Evolutionary conservation across 2,797 vertebrate genomes (phyloP), one percentile per base, ranked within the genome.

Genomic region (Gymnoscopelus microlampas): DNA sequence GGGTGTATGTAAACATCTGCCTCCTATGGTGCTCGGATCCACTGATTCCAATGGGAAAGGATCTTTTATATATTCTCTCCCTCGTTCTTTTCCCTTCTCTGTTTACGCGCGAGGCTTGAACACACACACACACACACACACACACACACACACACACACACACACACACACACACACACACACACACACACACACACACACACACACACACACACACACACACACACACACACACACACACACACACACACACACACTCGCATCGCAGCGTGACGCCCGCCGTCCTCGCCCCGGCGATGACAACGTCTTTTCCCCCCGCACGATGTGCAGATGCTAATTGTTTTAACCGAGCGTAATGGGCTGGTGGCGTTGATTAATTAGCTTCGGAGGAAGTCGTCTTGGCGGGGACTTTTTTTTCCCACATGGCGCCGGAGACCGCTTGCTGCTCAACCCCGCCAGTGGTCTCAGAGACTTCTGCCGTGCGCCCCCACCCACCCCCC

Each of bases 261-360:
- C 82, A 85, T 88, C 91, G 71, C 88, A 86, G 89, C 79, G 75
- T 89, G 90, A 77, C 72, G 83, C 77, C 78, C 57, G 39, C 8
- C 39, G 39, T 83, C 68, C 79, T 82, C 75, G 83, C 86, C 81
- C 86, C 83, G 73, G 76, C 85, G 81, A 82, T 80, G 87, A 86
- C 85, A 82, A 74, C 57, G 79, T 44, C 85, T 75, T 79, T 81
- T 14, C 58, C 13, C 89, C 87, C 81, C 80, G 66, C 80, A 79
- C 85, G 76, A 86, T 78, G 85, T 82, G 84, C 85, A 87, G 88
- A 92, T 91, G 90, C 90, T 93, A 92, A 93, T 91, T 92, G 92
- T 91, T 92, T 92, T 88, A 92, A 89, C 89, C 87, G 83, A 85
- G 84, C 85, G 84, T 92, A 93, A 92, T 90, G 89, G 89, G 88